Base-by-base conservation (phyloP, 2,888 invertebrate species). In the Dromius quadrimaculatus region DNA sequence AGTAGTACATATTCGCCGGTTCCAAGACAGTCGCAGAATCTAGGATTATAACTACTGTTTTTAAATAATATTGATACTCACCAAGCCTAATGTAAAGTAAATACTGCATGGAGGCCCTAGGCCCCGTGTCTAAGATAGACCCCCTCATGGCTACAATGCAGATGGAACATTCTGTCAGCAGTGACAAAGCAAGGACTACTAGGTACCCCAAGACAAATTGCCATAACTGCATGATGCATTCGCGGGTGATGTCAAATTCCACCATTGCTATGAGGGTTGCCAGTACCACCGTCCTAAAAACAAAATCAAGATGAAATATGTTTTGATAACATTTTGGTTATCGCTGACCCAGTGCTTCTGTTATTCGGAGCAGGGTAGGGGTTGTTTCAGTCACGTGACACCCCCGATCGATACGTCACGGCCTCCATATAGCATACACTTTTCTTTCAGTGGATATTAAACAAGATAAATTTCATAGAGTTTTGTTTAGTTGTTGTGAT, bases 131-230 rank as follows among this genome's bases (percentile, higher is more conserved):
- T 76, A 94, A 85, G 76, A 94, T 93, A 79, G 91, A 90, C 71
- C 94, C 94, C 74, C 92, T 85, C 83, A 92, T 88, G 73, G 93
- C 91, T 73, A 92, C 87, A 77, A 89, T 84, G 78, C 91, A 90
- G 76, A 93, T 90, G 76, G 87, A 86, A 72, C 88, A 84, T 82
- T 94, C 94, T 75, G 91, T 84, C 73, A 88, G 80, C 84, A 89
- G 85, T 72, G 87, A 88, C 75, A 83, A 81, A 20, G 84, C 81
- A 73, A 90, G 83, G 72, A 91, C 85, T 47, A 82, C 84, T 75
- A 89, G 80, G 80, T 90, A 89, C 61, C 88, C 89, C 38, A 90
- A 78, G 50, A 90, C 82, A 77, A 89, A 87, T 73, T 86, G 82
- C 84, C 87, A 84, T 63, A 87, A 81, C 71, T 85, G 82, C 63